phyloP scores from a whole-genome alignment of 2,888 invertebrate species.

The Andrena praecox region DNA sequence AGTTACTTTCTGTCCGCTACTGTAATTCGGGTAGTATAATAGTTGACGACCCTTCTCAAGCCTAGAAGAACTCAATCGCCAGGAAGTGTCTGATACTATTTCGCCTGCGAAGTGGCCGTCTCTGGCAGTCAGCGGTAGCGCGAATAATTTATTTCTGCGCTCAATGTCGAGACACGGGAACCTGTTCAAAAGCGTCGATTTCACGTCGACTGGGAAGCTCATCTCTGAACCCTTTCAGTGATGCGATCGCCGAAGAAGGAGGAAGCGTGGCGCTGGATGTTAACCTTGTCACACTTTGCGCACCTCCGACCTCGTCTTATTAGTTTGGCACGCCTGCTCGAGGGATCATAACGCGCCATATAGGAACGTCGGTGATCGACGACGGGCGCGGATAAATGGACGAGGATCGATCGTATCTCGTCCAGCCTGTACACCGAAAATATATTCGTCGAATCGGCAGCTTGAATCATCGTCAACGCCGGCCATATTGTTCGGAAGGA shows the following conservation, averaged over 20 bases:
- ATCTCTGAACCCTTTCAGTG: conserved; percentile 54
- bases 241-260: conserved; percentile 25
- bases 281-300: conserved; percentile 67
- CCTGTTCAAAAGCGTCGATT: conserved; percentile 52
- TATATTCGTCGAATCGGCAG: conserved; percentile 26
- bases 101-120: neutral
- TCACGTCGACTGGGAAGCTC: conserved; percentile 37
- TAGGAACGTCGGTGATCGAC: conserved; percentile 64
- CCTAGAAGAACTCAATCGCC: neutral
- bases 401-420: conserved; percentile 46
- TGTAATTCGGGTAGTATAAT: too few relatives aligned
- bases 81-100: neutral
- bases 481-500: neutral
- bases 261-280: conserved; percentile 54
- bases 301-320: conserved; percentile 70
- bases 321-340: conserved; percentile 59
- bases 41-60: neutral
- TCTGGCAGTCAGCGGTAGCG: conserved; percentile 14
- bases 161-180: conserved; percentile 36
- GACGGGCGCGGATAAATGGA: conserved; percentile 52
- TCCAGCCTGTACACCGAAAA: conserved; percentile 22
- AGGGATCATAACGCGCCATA: conserved; percentile 58
- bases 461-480: conserved; percentile 31
- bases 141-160: conserved; percentile 43
- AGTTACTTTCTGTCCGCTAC: too few relatives aligned